Conservation (phyloP, 2,797 vertebrate genomes). For the Pseudomugil gertrudae region DNA sequence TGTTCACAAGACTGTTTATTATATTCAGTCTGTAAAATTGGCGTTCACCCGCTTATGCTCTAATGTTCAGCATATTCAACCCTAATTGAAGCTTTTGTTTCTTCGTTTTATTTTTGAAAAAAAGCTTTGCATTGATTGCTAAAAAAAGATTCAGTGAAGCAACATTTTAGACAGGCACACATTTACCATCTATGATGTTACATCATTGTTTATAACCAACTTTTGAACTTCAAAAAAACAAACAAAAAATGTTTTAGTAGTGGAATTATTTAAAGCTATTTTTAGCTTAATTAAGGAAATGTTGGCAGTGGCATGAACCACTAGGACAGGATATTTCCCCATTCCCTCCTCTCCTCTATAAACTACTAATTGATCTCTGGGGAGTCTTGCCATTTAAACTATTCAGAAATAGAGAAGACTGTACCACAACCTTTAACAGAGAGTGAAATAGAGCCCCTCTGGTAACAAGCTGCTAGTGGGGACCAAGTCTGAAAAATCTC, state of each 20-base stretch:
- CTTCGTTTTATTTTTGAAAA: conserved; percentile 31
- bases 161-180: conserved; percentile 24
- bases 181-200: conserved; percentile 28
- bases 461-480: conserved; percentile 24
- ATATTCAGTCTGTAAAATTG: conserved; percentile 11
- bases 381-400: conserved; percentile 74
- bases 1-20: not conserved
- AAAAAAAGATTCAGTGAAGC: conserved; percentile 51
- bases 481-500: conserved; percentile 40
- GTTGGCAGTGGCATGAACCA: conserved; percentile 62
- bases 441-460: conserved; percentile 40
- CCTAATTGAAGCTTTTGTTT: not conserved
- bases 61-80: not conserved
- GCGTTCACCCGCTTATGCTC: not conserved
- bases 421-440: conserved; percentile 59
- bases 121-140: conserved; percentile 23
- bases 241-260: conserved; percentile 53
- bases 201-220: conserved; percentile 30
- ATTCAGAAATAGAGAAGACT: conserved; percentile 70
- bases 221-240: conserved; percentile 35
- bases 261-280: conserved; percentile 68
- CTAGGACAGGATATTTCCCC: conserved; percentile 75
- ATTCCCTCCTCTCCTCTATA: conserved; percentile 68
- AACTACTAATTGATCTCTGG: conserved; percentile 84
- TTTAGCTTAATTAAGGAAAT: conserved; percentile 73